Conservation (phyloP, 2,113 vertebrate species). For the Phasianus colchicus region DNA sequence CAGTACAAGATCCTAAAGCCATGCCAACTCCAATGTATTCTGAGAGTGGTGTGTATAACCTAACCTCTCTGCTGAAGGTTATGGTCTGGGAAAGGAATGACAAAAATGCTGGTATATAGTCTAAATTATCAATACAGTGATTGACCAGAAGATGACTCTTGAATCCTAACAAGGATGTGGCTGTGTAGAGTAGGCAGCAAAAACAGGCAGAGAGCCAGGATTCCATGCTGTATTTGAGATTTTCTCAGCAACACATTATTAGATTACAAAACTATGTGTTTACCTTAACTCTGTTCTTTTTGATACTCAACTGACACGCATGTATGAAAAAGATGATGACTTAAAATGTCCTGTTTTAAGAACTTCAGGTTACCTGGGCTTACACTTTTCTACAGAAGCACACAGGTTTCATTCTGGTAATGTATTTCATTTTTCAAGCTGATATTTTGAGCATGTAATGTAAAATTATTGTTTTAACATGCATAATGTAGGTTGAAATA, state of each 20-base stretch:
- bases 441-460: background rate
- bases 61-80: background rate
- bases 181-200: background rate
- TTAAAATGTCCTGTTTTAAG: background rate
- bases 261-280: background rate
- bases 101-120: background rate
- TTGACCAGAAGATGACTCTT: background rate
- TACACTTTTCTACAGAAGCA: background rate
- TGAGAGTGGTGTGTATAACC: background rate
- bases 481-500: background rate
- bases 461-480: background rate
- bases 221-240: background rate
- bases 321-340: background rate
- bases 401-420: background rate
- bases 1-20: background rate
- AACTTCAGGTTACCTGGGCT: background rate
- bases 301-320: background rate
- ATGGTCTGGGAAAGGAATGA: background rate
- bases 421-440: background rate
- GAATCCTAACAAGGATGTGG: background rate
- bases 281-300: background rate
- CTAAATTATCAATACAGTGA: background rate
- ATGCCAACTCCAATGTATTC: background rate
- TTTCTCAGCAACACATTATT: background rate
- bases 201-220: background rate